Percentiles rank a stretch among this genome's conserved stretches.
phyloP scores from a whole-genome alignment of 2,888 invertebrate genomes.

The Hypsopygia costalis region DNA sequence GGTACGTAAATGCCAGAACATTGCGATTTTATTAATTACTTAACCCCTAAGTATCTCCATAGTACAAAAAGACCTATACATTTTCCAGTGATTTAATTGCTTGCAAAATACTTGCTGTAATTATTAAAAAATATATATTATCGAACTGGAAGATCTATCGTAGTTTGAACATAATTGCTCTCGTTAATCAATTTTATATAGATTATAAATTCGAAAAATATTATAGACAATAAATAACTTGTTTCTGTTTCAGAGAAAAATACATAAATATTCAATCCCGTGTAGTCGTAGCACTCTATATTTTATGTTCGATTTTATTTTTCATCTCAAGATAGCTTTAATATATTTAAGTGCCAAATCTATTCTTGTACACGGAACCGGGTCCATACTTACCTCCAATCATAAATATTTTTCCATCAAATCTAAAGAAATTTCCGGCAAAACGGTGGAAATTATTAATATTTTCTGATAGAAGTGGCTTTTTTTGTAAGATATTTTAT shows the following conservation, averaged over 20 bases:
- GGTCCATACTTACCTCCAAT: slow-evolving; percentile 9
- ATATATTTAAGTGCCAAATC: slow-evolving; percentile 18
- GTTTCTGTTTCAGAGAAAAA: slow-evolving; percentile 7
- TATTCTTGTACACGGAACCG: slow-evolving; percentile 7
- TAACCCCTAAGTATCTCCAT: too few species aligned
- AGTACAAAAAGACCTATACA: too few species aligned
- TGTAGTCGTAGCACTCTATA: not conserved
- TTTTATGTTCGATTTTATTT: slow-evolving; percentile 15
- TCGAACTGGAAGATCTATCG: too few species aligned
- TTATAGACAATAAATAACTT: not conserved
- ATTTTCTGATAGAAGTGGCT: not conserved
- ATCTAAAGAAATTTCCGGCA: not conserved
- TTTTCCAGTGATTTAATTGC: too few species aligned
- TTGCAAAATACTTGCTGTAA: too few species aligned
- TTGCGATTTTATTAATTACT: too few species aligned
- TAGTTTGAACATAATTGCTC: too few species aligned
- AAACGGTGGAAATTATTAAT: not conserved
- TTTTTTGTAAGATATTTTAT: not conserved
- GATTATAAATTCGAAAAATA: too few species aligned
- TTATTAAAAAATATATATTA: too few species aligned
- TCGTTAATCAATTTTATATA: too few species aligned
- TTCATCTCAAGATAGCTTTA: slow-evolving; percentile 19
- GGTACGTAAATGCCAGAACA: too few species aligned
- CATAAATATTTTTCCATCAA: not conserved
- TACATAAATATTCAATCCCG: not conserved